Base-by-base conservation (phyloP, 2,113 vertebrate genomes). In the Pollachius pollachius region DNA sequence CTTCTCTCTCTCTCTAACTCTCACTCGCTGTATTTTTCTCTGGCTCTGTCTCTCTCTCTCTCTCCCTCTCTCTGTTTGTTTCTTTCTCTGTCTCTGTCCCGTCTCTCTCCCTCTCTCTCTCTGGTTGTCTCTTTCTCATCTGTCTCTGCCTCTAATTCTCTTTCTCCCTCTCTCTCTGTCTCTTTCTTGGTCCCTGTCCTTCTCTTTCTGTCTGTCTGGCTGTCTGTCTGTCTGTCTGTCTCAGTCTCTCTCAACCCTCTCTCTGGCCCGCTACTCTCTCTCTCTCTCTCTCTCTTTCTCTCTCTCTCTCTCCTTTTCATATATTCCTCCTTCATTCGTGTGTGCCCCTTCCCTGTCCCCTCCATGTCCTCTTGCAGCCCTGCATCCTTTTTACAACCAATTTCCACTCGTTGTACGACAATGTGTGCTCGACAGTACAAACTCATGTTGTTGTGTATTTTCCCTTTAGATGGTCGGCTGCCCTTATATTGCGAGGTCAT, bases 401-500 rank as follows among this genome's bases (percentile, higher is more conserved):
- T 17, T 4, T 57, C 54, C 17, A n/a, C 54, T 57, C 54, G 54
- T 57, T 57, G 15, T 16, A 6, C 5, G 30, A 34, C 30, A 3
- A 52, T 54, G 64, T 63, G 68, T 65, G 60, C 70, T 62, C 68
- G 58, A 52, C 18, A 17, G 68, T 52, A 15, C 48, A 34, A 6
- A 17, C n/a, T 57, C 15, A 3, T 17, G 15, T n/a, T 16, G 37
- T 65, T n/a, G 19, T 19, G 15, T 48, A 15, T 52, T 11, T 30
- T 67, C 41, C 74, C 77, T 75, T 75, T 69, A 68, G 59, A 73
- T 70, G 58, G 30, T 52, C 62, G 64, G 68, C 69, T 68, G 67
- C 68, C 76, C 63, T 74, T 70, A 81, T 71, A 77, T 27, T 37
- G 64, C 71, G 72, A 69, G 71, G 75, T 67, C 74, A 67, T 70